phyloP scores from a whole-genome alignment of 2,888 invertebrate genomes.

The Caenorhabditis imperialis region DNA sequence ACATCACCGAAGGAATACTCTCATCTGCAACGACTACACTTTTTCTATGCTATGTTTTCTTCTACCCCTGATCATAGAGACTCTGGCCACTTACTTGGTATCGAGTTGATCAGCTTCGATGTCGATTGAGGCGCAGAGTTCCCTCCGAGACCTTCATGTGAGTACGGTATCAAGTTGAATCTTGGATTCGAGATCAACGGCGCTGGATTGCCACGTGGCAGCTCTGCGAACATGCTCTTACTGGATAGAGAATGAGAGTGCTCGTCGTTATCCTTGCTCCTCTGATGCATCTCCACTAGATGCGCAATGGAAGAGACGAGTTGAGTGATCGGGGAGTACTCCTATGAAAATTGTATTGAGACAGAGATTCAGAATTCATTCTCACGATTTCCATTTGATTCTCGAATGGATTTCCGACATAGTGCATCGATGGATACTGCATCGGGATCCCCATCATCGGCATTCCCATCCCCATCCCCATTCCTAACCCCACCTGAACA shows the following conservation, averaged over 20 bases:
- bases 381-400: constrained; percentile 29
- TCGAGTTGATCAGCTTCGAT: constrained; percentile 42
- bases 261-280: constrained; percentile 24
- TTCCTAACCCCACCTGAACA: constrained; percentile 26
- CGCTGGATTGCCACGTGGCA: not conserved
- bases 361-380: not conserved
- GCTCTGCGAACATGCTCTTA: too few relatives aligned
- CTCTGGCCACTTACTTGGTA: constrained; percentile 32
- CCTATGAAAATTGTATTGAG: constrained; percentile 10
- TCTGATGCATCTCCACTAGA: constrained; percentile 45
- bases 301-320: constrained; percentile 50
- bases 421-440: constrained; percentile 21
- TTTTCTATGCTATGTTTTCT: not conserved
- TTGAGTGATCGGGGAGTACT: constrained; percentile 52
- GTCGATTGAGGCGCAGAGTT: constrained; percentile 5
- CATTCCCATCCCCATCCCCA: constrained; percentile 31
- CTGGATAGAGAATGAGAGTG: too few relatives aligned
- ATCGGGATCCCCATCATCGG: constrained; percentile 17
- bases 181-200: not conserved
- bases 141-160: constrained; percentile 3
- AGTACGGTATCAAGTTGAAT: constrained; percentile 45
- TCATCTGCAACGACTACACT: constrained; percentile 8
- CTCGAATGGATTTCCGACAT: constrained; percentile 43
- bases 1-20: constrained; percentile 42
- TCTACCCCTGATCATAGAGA: not conserved